phyloP scores from a whole-genome alignment of 2,797 vertebrate genomes.

The Pantherophis vulpinus region DNA sequence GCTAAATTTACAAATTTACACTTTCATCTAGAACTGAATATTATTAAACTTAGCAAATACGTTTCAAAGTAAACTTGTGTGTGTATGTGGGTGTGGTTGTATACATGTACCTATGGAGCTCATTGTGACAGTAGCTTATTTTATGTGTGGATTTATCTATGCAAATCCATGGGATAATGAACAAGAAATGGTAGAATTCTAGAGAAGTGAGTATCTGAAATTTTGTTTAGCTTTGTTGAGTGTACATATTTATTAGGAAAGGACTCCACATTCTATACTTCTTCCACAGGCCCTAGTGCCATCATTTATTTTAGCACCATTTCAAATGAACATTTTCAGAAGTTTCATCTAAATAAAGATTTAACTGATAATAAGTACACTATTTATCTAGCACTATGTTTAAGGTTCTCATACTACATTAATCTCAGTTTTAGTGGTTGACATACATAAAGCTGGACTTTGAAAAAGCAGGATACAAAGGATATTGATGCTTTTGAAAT shows the following conservation, averaged over 20 bases:
- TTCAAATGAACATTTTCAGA: neutral
- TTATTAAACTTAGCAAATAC: neutral
- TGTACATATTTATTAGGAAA: neutral
- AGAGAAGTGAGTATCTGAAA: neutral
- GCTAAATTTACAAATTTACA: neutral
- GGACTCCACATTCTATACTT: neutral
- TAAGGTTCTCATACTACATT: slow-evolving; percentile 3
- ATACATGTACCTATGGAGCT: neutral
- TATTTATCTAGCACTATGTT: neutral
- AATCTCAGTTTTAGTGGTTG: slow-evolving; percentile 2
- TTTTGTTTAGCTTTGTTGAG: neutral
- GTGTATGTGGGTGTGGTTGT: neutral
- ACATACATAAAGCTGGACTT: slow-evolving; percentile 10
- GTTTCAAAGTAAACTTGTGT: neutral
- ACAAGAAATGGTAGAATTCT: neutral
- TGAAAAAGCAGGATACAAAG: slow-evolving; percentile 11
- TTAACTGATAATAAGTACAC: neutral
- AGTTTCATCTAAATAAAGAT: neutral
- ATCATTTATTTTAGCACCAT: neutral
- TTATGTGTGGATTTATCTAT: neutral
- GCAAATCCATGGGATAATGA: neutral
- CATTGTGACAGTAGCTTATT: neutral
- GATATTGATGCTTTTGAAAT: neutral
- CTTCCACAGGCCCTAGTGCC: neutral
- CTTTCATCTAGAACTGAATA: neutral